phyloP scores from a whole-genome alignment of 2,888 invertebrate species.

The Diloba caeruleocephala region DNA sequence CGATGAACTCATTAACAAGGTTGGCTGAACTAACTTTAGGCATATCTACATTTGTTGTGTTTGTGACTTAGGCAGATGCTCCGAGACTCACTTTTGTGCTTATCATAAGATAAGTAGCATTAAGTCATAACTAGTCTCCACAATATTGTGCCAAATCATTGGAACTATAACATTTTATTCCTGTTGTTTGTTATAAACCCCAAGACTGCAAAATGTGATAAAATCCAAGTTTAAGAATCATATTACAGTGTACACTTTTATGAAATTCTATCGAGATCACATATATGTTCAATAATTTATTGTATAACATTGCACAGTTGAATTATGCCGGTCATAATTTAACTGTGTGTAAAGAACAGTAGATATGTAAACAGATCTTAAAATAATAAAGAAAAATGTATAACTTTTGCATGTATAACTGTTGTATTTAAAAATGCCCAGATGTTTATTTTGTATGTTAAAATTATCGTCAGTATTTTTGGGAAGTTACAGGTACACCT shows the following conservation, averaged over 20 bases:
- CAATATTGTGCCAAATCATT: constrained; percentile 76
- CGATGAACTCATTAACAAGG: constrained; percentile 95
- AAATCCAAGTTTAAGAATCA: constrained; percentile 58
- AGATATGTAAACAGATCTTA: constrained; percentile 43
- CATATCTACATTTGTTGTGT: constrained; percentile 60
- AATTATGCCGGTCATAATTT: constrained; percentile 79
- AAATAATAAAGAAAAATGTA: constrained; percentile 52
- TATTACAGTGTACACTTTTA: constrained; percentile 47
- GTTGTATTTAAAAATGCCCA: constrained; percentile 56
- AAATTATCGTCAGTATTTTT: constrained; percentile 57
- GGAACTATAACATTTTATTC: constrained; percentile 61
- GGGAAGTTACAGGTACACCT: constrained; percentile 42
- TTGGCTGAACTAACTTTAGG: constrained; percentile 74
- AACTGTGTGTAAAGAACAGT: constrained; percentile 52
- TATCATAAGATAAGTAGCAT: constrained; percentile 76
- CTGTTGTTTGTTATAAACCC: constrained; percentile 58
- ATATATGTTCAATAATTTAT: constrained; percentile 41
- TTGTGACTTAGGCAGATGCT: constrained; percentile 70
- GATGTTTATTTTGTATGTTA: constrained; percentile 68
- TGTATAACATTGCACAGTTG: constrained; percentile 59
- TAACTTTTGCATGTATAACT: constrained; percentile 63
- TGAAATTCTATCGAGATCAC: constrained; percentile 39
- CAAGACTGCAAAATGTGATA: constrained; percentile 84
- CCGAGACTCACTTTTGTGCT: constrained; percentile 73
- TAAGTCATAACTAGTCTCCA: constrained; percentile 68